Base-by-base conservation (phyloP, 1,140 invertebrate species). In the Conus ventricosus region DNA sequence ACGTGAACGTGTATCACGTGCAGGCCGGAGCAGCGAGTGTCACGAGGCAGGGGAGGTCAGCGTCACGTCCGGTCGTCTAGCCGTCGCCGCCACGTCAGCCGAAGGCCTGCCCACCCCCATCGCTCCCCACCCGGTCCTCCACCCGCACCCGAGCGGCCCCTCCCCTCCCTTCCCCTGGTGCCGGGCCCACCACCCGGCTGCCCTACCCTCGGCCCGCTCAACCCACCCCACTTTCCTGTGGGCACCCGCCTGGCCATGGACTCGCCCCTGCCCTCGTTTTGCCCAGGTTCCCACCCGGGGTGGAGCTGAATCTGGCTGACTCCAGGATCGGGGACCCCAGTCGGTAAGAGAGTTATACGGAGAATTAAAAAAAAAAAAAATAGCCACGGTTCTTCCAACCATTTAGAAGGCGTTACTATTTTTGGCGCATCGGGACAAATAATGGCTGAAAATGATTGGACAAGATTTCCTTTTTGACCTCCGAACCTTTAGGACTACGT, bases 41-140 rank as follows among this genome's bases (percentile, higher is more conserved):
- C 82, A 63, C 5, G 67, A n/a, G 23, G 67, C 11, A 13, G 67
- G 67, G 0, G 67, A 20, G 20, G 67, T 0, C 67, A 71, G 17
- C 23, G 25, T 6, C 20, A 23, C 23, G 27, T 27, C 82, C 82
- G 27, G 55, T 39, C 82, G 82, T 5, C 82, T 63, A 5, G 67
- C 67, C 23, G 78, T 55, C 57, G 82, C 54, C 82, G 39, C 91
- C 90, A 85, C 84, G 87, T 25, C 92, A 89, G 89, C 88, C 88
- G 81, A 88, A 83, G 25, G 82, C 67, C 67, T 84, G 82, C 55
- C 88, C 75, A 39, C 84, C 81, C 25, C 89, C 88, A 84, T 88
- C 88, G n/a, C 85, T 85, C 84, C 89, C 84, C 89, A 91, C 60
- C 76, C 84, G 51, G 55, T 67, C 53, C 39, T 78, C 84, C 60